Base-by-base conservation (phyloP, 2,888 invertebrate species). In the Agrotis clavis region DNA sequence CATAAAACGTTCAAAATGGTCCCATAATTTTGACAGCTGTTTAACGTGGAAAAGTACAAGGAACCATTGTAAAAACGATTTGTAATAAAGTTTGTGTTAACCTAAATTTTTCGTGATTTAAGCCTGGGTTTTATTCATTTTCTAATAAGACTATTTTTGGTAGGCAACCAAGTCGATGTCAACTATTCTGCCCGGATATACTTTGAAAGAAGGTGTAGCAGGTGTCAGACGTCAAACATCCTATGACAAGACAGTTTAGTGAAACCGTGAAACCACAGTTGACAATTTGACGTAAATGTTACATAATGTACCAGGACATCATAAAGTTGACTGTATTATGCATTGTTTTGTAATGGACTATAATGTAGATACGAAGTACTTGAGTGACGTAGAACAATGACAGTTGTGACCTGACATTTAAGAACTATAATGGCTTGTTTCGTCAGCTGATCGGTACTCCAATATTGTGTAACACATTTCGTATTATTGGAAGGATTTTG, bases 321-420 rank as follows among this genome's bases (percentile, higher is more conserved):
- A 50, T 80, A 63, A 80, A 67, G 13, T 51, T 9, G 11, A 4
- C 48, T 81, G 14, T 67, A 59, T 76, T 54, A 68, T 11, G 81
- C 63, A 64, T 77, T 77, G 77, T 77, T 68, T 64, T 69, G 63
- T 77, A 69, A 81, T 54, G 48, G 2, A 35, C 1, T 19, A 53
- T 47, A n/a, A 56, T 48, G 35, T 79, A 59, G 25, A n/a, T 47
- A 25, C 21, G 45, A 41, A 67, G 9, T 21, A 56, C 41, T 18
- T 25, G 21, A 45, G 60, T 59, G 45, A 57, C 74, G 16, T 62
- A 48, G 54, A 62, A 54, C 45, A 59, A 67, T 80, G 51, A 41
- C 13, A 41, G 14, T 48, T 14, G 5, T 5, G 16, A 35, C 30
- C 18, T 35, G 50, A 60, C 41, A 41, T 19, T 35, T 6, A 25